Evolutionary conservation across 2,113 vertebrate species (phyloP).

Genomic region (Eulacestoma nigropectus): DNA sequence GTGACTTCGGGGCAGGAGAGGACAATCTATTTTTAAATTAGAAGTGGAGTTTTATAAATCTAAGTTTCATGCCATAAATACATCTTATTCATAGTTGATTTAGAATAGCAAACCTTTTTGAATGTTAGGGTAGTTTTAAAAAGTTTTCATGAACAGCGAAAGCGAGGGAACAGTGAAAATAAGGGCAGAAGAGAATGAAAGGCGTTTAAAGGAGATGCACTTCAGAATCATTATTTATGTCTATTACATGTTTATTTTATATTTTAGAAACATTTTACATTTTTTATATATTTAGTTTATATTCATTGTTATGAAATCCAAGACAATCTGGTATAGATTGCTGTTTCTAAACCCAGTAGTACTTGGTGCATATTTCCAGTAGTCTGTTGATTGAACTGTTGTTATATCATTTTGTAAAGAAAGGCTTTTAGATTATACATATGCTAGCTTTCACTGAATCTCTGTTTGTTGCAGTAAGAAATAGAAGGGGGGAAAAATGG

Average conservation of each 20-base stretch:
- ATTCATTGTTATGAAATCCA: neutral
- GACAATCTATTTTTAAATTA: neutral
- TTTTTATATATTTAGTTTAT: neutral
- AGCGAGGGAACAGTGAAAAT: accelerated
- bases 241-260: neutral
- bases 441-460: neutral
- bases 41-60: neutral
- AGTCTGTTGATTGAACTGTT: neutral
- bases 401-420: neutral
- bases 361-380: neutral
- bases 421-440: neutral
- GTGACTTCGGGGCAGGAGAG: neutral
- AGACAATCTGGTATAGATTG: neutral
- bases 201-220: neutral
- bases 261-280: neutral
- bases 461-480: neutral
- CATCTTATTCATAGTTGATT: neutral
- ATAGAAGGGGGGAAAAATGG: neutral
- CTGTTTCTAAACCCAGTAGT: neutral
- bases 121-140: neutral
- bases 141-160: neutral
- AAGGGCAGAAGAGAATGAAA: neutral
- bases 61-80: neutral
- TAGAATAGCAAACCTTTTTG: neutral
- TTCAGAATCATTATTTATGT: neutral